These are phyloP conservation scores for Nannospalax galili DNA, from an alignment of 2,113 vertebrate species.

Conservation along the genomic window DNA sequence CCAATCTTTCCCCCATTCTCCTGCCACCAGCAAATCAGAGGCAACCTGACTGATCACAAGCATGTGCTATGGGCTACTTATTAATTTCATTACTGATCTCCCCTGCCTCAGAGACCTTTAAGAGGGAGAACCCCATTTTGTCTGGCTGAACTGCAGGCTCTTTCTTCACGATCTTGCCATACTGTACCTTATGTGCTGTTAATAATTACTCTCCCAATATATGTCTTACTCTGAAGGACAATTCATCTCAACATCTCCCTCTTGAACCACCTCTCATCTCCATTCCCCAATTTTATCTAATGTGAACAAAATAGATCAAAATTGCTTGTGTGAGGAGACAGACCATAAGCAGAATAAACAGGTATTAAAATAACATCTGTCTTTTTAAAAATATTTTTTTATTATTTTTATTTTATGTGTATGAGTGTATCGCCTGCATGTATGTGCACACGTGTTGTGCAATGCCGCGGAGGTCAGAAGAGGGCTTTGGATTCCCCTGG, in stretches of 20 bases:
- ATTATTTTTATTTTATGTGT: too few relatives aligned
- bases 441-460: too few relatives aligned
- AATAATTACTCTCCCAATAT: neutral
- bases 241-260: neutral
- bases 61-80: neutral
- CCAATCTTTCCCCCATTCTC: neutral
- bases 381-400: too few relatives aligned
- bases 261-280: neutral
- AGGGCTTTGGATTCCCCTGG: too few relatives aligned
- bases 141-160: neutral
- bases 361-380: neutral
- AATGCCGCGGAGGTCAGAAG: too few relatives aligned
- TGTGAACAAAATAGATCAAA: neutral
- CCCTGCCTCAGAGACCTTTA: neutral
- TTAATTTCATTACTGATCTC: neutral
- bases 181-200: neutral
- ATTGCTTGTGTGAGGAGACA: neutral
- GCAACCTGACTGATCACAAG: too few relatives aligned
- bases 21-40: neutral
- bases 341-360: neutral
- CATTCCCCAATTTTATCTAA: neutral
- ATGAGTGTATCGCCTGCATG: too few relatives aligned
- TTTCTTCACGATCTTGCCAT: neutral
- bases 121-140: neutral
- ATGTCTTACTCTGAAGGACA: neutral